Evolutionary conservation across 2,113 vertebrate genomes (phyloP).

Genomic region (Salvelinus fontinalis): DNA sequence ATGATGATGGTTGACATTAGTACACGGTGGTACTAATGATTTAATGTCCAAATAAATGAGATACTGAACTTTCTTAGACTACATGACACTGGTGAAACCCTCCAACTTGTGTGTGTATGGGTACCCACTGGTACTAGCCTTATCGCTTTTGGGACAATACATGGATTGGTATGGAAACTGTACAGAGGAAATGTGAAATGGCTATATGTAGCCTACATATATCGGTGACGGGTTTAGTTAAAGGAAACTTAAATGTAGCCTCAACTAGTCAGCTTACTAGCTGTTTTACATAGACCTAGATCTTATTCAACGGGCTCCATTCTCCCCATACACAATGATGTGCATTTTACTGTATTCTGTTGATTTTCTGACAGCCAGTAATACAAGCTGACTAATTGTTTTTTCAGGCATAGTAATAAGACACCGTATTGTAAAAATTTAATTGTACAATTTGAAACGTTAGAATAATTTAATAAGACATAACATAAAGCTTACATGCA

Average conservation of each 20-base stretch:
- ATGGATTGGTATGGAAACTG: not conserved
- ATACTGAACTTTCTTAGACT: not conserved
- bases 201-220: not conserved
- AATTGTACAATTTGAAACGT: not conserved
- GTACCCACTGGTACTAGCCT: constrained; percentile 7
- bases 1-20: not conserved
- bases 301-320: constrained; percentile 9
- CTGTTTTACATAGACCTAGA: constrained; percentile 1
- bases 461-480: not conserved
- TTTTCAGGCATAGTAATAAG: constrained; percentile 10
- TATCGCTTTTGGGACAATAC: not conserved
- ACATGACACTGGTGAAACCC: not conserved
- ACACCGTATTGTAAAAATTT: constrained; percentile 52
- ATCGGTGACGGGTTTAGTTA: not conserved
- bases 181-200: constrained; percentile 34
- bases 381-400: constrained; percentile 23
- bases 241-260: constrained; percentile 4
- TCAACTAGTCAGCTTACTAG: constrained; percentile 6
- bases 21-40: constrained; percentile 2
- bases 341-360: constrained; percentile 53
- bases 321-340: constrained; percentile 9
- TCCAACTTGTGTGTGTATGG: not conserved
- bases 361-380: constrained; percentile 41
- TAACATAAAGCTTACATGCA: not conserved
- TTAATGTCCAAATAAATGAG: not conserved